These are phyloP conservation scores for Seira sanloemensis DNA, from an alignment of 2,888 invertebrate genomes.

Conservation along the genomic window DNA sequence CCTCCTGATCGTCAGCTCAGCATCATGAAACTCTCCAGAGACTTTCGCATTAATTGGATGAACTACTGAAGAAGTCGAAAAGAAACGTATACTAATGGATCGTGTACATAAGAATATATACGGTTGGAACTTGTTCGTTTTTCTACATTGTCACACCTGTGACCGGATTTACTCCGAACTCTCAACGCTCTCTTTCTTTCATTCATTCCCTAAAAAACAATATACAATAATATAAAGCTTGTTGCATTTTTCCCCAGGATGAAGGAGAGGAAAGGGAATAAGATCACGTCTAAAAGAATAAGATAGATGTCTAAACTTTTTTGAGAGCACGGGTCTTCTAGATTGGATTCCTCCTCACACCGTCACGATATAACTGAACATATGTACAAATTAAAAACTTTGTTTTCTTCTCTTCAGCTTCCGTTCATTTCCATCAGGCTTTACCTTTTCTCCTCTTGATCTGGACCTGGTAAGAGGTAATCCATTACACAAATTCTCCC, in stretches of 20 bases:
- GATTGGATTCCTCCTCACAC: background rate
- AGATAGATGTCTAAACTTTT: conserved; percentile 5
- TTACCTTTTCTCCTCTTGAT: conserved; percentile 35
- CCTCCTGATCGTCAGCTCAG: conserved; percentile 61
- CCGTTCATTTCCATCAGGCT: conserved; percentile 24
- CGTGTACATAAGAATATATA: conserved; percentile 60
- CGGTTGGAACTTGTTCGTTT: conserved; percentile 54
- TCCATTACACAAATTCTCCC: conserved; percentile 24
- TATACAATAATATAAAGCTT: conserved; percentile 1
- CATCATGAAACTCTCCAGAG: conserved; percentile 69
- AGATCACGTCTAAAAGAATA: conserved; percentile 6
- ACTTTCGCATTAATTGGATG: conserved; percentile 74
- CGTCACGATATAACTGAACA: conserved; percentile 3
- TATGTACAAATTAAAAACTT: conserved; percentile 35
- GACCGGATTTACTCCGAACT: conserved; percentile 70
- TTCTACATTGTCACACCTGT: conserved; percentile 73
- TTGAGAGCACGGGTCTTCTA: background rate
- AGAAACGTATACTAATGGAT: conserved; percentile 49
- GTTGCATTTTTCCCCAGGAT: background rate
- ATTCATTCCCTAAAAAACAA: too few species aligned
- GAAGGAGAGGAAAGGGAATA: background rate
- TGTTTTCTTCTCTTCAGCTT: conserved; percentile 36
- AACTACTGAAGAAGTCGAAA: conserved; percentile 54
- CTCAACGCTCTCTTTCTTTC: conserved; percentile 47
- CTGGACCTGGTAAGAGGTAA: conserved; percentile 7